Evolutionary conservation across 2,888 invertebrate genomes (phyloP), one percentile per base, ranked within the genome.

Genomic region (Ptilodon capucinus): DNA sequence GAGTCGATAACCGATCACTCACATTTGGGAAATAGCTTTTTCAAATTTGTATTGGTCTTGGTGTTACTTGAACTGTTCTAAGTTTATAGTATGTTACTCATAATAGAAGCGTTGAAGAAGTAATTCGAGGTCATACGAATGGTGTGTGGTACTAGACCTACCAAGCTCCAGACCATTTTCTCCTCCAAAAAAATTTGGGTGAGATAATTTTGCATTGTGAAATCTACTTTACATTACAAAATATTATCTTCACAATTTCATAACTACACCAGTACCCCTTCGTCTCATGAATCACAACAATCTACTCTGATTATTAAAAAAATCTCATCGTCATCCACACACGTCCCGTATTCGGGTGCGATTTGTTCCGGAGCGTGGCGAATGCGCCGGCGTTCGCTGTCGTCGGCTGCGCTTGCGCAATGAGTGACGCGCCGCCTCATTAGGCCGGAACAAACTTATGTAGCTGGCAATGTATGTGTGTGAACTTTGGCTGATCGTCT

Each of bases 351-450:
- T 86, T 84, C 79, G 83, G 84, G 64, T 68, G 74, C 71, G 74
- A 89, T 90, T 90, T 74, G 88, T 87, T 87, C 79, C 85, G 74
- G 74, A 72, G 81, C 88, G 81, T 79, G 65, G 76, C 84, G 77
- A 89, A 90, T 84, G 74, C 52, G 79, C 72, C 74, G 70, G 70
- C 82, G 83, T 63, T 72, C 70, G 72, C 67, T 74, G 81, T 81
- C 81, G 58, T 64, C 71, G 74, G 76, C 68, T 70, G 70, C 75
- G 71, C 79, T 83, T 83, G 84, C 85, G 86, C 87, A 85, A 83
- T 59, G 65, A 52, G 59, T 69, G 67, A 75, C 74, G 78, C 71
- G 78, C 71, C 68, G 82, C 71, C 82, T 87, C 86, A 86, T 88
- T 88, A 86, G 74, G 62, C 82, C 81, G 81, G 82, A 82, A 86